phyloP scores from a whole-genome alignment of 2,113 vertebrate genomes.

The Beaufortia kweichowensis region DNA sequence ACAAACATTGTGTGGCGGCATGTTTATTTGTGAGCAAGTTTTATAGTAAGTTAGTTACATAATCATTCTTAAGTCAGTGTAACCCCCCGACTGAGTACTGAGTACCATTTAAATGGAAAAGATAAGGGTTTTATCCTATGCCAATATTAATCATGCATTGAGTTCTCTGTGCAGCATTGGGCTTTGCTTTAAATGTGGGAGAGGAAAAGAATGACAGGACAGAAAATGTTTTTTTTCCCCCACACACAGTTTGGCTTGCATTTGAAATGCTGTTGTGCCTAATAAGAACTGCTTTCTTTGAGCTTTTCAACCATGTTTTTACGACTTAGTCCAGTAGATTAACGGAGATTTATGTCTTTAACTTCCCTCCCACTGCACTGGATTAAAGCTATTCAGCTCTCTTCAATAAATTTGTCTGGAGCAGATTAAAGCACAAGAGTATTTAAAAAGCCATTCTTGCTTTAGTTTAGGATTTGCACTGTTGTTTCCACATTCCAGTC shows the following conservation, averaged over 20 bases:
- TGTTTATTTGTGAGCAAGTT: too few relatives aligned
- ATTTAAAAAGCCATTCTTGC: background rate
- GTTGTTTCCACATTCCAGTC: background rate
- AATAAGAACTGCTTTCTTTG: constrained; percentile 88
- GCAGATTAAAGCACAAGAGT: constrained; percentile 40
- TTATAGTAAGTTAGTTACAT: too few relatives aligned
- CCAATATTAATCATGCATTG: background rate
- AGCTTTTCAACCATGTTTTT: constrained; percentile 85
- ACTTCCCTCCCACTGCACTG: constrained; percentile 85
- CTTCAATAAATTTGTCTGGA: constrained; percentile 77
- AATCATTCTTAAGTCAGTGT: too few relatives aligned
- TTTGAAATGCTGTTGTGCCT: constrained; percentile 81
- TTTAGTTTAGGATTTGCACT: background rate
- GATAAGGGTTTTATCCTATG: background rate
- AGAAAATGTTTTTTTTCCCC: constrained; percentile 75
- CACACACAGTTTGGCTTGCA: constrained; percentile 48
- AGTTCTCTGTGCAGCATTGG: constrained; percentile 61
- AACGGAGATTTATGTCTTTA: constrained; percentile 92
- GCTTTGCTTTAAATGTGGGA: constrained; percentile 28
- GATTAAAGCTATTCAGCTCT: constrained; percentile 87
- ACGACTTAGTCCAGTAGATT: constrained; percentile 88
- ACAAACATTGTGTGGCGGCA: too few relatives aligned
- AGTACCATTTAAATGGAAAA: too few relatives aligned
- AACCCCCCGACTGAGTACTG: too few relatives aligned
- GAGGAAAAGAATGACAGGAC: constrained; percentile 63